phyloP scores from a whole-genome alignment of 1,140 invertebrate genomes.

The Euwallacea fornicatus region DNA sequence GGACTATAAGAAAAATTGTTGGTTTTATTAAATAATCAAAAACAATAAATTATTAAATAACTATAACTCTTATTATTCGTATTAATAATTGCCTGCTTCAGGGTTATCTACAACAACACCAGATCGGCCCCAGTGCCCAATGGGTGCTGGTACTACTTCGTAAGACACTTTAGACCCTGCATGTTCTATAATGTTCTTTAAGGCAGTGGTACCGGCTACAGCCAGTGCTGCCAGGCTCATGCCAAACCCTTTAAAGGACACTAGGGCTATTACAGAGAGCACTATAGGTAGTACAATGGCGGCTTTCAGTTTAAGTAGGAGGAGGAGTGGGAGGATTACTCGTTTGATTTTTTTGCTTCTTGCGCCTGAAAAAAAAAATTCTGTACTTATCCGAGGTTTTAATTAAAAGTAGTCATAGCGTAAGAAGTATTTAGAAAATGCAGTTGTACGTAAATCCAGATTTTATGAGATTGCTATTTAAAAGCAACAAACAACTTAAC shows the following conservation, averaged over 20 bases:
- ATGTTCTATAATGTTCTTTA: slow-evolving; percentile 56
- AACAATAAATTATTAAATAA: slow-evolving; percentile 12
- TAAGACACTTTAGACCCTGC: slow-evolving; percentile 56
- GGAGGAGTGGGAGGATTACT: slow-evolving; percentile 62
- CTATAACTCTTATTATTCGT: neutral
- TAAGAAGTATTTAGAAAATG: no score
- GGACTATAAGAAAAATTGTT: neutral
- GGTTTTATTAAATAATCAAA: slow-evolving; percentile 6
- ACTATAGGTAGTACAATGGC: slow-evolving; percentile 64
- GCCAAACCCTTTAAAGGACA: slow-evolving; percentile 67
- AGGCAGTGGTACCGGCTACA: slow-evolving; percentile 59
- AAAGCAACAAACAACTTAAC: no score
- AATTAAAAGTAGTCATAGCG: neutral
- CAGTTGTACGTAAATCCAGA: no score
- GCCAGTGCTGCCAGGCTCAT: slow-evolving; percentile 64
- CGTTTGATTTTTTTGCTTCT: slow-evolving; percentile 64
- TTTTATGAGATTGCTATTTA: no score
- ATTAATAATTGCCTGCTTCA: slow-evolving; percentile 3
- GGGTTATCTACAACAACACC: slow-evolving; percentile 25
- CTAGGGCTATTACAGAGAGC: slow-evolving; percentile 62
- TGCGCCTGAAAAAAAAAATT: slow-evolving; percentile 54
- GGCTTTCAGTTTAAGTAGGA: slow-evolving; percentile 65
- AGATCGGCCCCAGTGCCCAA: slow-evolving; percentile 59
- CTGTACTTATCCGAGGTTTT: neutral
- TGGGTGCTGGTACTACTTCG: slow-evolving; percentile 56